Conservation (phyloP, 2,797 vertebrate genomes). For the Lemur catta region DNA sequence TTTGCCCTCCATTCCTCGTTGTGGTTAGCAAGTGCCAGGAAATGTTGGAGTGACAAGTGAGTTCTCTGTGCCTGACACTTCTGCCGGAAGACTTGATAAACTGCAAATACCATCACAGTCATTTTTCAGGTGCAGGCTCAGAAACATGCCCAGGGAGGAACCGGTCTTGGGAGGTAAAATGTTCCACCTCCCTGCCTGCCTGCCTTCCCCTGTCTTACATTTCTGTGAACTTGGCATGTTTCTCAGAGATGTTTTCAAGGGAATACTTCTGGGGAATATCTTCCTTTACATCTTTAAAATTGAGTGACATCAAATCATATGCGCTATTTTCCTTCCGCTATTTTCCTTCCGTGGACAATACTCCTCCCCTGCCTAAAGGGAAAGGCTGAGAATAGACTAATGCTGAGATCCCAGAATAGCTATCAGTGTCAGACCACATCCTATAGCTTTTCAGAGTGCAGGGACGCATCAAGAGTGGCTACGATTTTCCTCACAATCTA, state of each 20-base stretch:
- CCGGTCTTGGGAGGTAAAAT: slow-evolving; percentile 39
- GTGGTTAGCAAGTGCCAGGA: slow-evolving; percentile 77
- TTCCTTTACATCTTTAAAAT: slow-evolving; percentile 57
- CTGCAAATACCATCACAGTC: slow-evolving; percentile 82
- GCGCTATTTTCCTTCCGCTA: not conserved
- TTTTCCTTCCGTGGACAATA: slow-evolving; percentile 8
- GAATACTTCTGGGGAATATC: slow-evolving; percentile 32
- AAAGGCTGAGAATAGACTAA: not conserved
- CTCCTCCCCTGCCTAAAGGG: not conserved
- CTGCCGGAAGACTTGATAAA: slow-evolving; percentile 80
- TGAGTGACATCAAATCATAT: not conserved
- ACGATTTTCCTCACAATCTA: not conserved
- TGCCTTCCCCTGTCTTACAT: slow-evolving; percentile 49
- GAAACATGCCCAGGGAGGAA: slow-evolving; percentile 67
- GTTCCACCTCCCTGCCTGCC: not conserved
- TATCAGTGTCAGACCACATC: not conserved
- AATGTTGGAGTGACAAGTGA: slow-evolving; percentile 83
- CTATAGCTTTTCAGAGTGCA: not conserved
- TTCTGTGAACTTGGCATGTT: slow-evolving; percentile 46
- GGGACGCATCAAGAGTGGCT: not conserved
- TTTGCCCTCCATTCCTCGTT: slow-evolving; percentile 81
- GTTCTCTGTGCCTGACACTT: slow-evolving; percentile 83
- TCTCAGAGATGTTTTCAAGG: slow-evolving; percentile 48
- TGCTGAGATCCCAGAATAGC: fast-evolving
- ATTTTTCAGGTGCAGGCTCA: slow-evolving; percentile 77